Base-by-base conservation (phyloP, 2,888 invertebrate species). In the Carabus problematicus region DNA sequence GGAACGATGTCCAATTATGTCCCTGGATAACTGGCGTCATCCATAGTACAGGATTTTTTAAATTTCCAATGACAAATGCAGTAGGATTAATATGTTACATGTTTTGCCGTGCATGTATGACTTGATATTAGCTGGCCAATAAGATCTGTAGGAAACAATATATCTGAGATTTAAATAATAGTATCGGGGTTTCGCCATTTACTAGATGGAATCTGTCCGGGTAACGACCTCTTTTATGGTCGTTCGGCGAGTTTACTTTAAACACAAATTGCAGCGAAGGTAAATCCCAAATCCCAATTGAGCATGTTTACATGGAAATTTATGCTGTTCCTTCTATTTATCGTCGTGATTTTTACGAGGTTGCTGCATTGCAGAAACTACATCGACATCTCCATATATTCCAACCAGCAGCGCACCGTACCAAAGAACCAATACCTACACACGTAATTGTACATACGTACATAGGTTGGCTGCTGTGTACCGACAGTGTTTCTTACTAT, bases 221-320 rank as follows among this genome's bases (percentile, higher is more conserved):
- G 54, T 60, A 67, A 67, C 67, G 67, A 60, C 60, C 67, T 59
- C 60, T 67, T 67, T 67, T 60, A 67, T 54, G 67, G 54, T 64
- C 64, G 64, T 64, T 64, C 55, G 55, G 64, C 64, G 64, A 49
- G 52, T 67, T 67, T 67, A 67, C 60, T 59, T 56, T 67, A 67
- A 67, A 67, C 67, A 67, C 67, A 67, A 67, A 67, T 67, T 67
- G 67, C 67, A 14, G 60, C 16, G 60, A 49, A 67, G 67, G 67
- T 67, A 58, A 66, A 66, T 55, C 54, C 49, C 58, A 56, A 58
- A 58, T 66, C 66, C 58, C 58, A 11, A 8, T 52, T 55, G 49
- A 66, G 58, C 67, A 60, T 67, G 67, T 67, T 67, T 67, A 67
- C 60, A 67, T 67, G 67, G 67, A 67, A 67, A 67, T 67, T 59